Evolutionary conservation across 2,888 invertebrate species (phyloP).

Genomic region (Microctonus hyperodae): DNA sequence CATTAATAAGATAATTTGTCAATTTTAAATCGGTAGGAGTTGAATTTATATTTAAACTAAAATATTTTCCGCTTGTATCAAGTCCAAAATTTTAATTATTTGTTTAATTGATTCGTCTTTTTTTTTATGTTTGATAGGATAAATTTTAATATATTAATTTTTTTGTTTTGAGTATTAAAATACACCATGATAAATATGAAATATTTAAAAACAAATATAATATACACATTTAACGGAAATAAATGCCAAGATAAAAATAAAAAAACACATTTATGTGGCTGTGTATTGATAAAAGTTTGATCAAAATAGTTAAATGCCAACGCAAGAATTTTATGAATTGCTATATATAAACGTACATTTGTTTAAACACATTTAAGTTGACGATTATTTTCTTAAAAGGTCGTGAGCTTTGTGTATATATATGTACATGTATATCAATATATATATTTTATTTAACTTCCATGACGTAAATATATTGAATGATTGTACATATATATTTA

Average conservation of each 20-base stretch:
- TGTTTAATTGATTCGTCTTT: too few relatives aligned
- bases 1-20: too few relatives aligned
- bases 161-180: too few relatives aligned
- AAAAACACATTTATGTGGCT: not conserved
- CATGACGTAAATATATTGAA: not conserved
- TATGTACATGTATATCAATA: not conserved
- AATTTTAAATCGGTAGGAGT: too few relatives aligned
- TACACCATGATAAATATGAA: too few relatives aligned
- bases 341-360: not conserved
- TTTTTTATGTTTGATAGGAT: too few relatives aligned
- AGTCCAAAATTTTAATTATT: too few relatives aligned
- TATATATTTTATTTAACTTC: not conserved
- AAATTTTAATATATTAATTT: too few relatives aligned
- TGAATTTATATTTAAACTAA: too few relatives aligned
- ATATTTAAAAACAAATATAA: too few relatives aligned
- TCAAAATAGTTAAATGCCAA: not conserved
- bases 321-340: not conserved
- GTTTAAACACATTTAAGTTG: not conserved
- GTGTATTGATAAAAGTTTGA: not conserved
- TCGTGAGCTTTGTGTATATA: not conserved
- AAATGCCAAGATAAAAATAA: not conserved
- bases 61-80: too few relatives aligned
- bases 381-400: not conserved
- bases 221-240: too few relatives aligned
- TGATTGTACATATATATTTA: not conserved